These are phyloP conservation scores for Helobdella robusta DNA, from an alignment of 2,888 invertebrate genomes.

Conservation along the genomic window DNA sequence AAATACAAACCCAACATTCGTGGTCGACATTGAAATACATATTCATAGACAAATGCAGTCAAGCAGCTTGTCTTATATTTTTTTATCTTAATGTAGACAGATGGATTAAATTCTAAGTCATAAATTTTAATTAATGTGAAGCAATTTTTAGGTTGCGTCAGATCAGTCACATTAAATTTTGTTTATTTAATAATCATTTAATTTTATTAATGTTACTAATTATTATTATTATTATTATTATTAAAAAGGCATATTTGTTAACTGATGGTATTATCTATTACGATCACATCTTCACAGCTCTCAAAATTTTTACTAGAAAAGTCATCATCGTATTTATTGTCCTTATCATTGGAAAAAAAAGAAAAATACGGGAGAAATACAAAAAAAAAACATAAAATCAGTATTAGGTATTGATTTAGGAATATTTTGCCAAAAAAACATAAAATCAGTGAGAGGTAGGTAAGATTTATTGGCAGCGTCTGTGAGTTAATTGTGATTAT, in stretches of 20 bases:
- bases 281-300: neutral
- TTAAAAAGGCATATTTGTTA: slow-evolving; percentile 9
- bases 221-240: slow-evolving; percentile 19
- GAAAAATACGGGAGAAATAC: too few species aligned
- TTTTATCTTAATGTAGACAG: neutral
- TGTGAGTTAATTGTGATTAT: too few species aligned
- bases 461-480: too few species aligned
- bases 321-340: slow-evolving; percentile 2
- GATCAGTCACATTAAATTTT: neutral
- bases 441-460: too few species aligned
- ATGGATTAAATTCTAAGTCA: too few species aligned
- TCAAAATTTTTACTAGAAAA: neutral
- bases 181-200: slow-evolving; percentile 26
- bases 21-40: neutral
- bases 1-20: too few species aligned
- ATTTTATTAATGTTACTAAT: slow-evolving; percentile 26
- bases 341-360: neutral
- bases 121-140: neutral
- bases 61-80: neutral
- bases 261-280: neutral
- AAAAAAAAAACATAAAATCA: too few species aligned
- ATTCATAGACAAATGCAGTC: neutral
- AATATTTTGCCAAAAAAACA: too few species aligned
- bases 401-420: too few species aligned
- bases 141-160: neutral